Evolutionary conservation across 2,113 vertebrate genomes (phyloP).

Genomic region (Lagopus muta): DNA sequence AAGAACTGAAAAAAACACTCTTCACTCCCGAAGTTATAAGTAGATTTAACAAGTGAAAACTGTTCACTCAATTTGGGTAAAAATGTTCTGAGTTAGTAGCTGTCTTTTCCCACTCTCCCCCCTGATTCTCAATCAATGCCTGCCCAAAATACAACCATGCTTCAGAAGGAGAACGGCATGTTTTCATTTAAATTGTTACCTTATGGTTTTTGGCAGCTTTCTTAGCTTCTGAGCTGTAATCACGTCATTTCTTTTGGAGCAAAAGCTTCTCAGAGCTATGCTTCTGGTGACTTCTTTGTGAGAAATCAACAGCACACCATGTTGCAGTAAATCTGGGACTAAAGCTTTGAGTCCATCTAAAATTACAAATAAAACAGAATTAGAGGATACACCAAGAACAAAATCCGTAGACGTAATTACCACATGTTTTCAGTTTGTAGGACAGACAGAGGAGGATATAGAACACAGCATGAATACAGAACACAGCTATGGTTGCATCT

Average conservation of each 20-base stretch:
- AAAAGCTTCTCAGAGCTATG: not conserved
- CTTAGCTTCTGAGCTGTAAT: not conserved
- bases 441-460: not conserved
- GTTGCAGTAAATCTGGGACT: not conserved
- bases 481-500: not conserved
- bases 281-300: not conserved
- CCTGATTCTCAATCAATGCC: not conserved
- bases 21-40: not conserved
- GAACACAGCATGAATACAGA: not conserved
- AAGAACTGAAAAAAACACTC: not conserved
- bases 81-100: not conserved
- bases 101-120: not conserved
- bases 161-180: not conserved
- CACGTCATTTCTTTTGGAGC: not conserved
- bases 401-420: not conserved
- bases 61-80: not conserved
- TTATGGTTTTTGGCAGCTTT: not conserved
- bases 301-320: not conserved
- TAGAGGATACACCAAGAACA: not conserved
- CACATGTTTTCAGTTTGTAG: not conserved
- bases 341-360: not conserved
- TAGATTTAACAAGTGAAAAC: not conserved
- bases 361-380: slow-evolving; percentile 29
- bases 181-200: slow-evolving; percentile 14
- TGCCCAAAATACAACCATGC: not conserved